Base-by-base conservation (phyloP, 2,888 invertebrate species). In the Dryobota labecula region DNA sequence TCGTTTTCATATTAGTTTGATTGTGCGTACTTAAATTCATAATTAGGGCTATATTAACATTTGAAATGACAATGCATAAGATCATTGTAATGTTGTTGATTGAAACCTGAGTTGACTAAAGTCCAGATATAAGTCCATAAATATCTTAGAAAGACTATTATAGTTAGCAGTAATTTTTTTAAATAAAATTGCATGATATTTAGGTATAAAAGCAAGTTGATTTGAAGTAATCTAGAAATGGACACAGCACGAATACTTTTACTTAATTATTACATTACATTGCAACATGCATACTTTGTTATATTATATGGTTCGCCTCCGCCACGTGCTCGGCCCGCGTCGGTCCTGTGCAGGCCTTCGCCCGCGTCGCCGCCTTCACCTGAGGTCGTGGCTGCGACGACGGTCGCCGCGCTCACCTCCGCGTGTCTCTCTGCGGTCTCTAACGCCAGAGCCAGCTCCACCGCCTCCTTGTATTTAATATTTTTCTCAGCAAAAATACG, bases 1-100 rank as follows among this genome's bases (percentile, higher is more conserved):
- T 74, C 45, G 61, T 73, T 73, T 70, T 60, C 78, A 70, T 74
- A 73, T 82, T 70, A 70, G 51, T 75, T 78, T 86, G 80, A 76
- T 76, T 80, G 82, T 84, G 83, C 65, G 82, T 87, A 87, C 85
- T 83, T 86, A 86, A 83, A 83, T 63, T 77, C 74, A 78, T 77
- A 9, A 53, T 73, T 78, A 78, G 81, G 73, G 72, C 64, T 82
- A 66, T 72, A 65, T 41, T 70, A 70, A 73, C 70, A 83, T 66
- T 77, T 80, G 75, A 69, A 73, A 76, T 78, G 73, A 77, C 80
- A 76, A 86, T 80, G 80, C 83, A 86, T 75, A 69, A 57, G 57
- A 76, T 78, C 67, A 84, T 57, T 49, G 41, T 66, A 76, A 77
- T 76, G 63, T 64, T 76, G 68, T 84, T 80, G 70, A 73, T 76